Evolutionary conservation across 2,797 vertebrate species (phyloP), one percentile per base, ranked within the genome.

Genomic region (Eupleurogrammus muticus): DNA sequence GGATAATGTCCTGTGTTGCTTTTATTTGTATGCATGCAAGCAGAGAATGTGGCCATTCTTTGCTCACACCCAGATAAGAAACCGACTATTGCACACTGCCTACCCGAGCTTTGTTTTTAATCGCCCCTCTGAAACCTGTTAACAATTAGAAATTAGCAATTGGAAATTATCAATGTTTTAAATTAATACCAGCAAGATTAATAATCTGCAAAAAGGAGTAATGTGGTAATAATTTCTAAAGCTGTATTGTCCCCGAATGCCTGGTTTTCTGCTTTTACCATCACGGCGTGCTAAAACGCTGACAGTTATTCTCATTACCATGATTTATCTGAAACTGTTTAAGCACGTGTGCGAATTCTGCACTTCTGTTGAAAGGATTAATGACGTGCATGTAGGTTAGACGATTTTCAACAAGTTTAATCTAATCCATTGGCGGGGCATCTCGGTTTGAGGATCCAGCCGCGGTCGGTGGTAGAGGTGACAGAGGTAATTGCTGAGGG

Each of bases 11-110:
- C 83, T 80, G 83, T 70, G 74, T 81, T 84, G 86, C 84, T 85
- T 90, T 89, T 90, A 91, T 93, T 93, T 90, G 86, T 85, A 90
- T 92, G 88, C 87, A 81, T 79, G 82, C 70, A 77, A 51, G 81
- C 53, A 77, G 67, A 61, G 40, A 73, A 73, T 60, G 47, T 55
- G 62, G 66, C 52, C 75, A 76, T 81, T 83, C 48, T 64, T 67
- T 73, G 71, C 82, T 76, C 79, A 75, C 75, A 50, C 49, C 2
- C 6, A 82, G 85, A 88, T 84, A 88, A 89, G 28, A 28, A 28
- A 28, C 3, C 28, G 6, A 28, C 28, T 28, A 67, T 60, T 75
- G 35, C 59, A 66, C 64, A 59, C 63, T 40, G 73, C 65, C 65
- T 60, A 77, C 70, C 75, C 66, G 66, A 19, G 79, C 79, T 69